Percentiles rank a stretch among this genome's conserved stretches.
Conservation (phyloP, 2,888 invertebrate species). For the Lutraria lutraria region DNA sequence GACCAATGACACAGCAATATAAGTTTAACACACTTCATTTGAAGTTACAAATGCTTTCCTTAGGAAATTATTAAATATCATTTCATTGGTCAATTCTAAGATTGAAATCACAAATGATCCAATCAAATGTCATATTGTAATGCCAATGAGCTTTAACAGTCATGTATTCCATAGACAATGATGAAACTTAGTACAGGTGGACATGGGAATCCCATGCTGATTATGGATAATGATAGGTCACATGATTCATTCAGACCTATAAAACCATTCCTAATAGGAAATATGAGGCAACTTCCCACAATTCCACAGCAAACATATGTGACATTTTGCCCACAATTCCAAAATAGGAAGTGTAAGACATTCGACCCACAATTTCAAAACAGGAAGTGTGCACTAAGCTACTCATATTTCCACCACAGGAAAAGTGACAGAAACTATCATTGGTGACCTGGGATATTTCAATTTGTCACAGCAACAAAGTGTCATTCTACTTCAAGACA, state of each 20-base stretch:
- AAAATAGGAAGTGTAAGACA: neutral
- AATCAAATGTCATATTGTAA: no score
- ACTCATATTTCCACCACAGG: neutral
- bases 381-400: neutral
- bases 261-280: neutral
- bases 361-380: neutral
- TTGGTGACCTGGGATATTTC: neutral
- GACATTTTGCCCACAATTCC: neutral
- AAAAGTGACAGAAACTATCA: neutral
- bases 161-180: no score
- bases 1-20: no score
- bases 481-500: neutral
- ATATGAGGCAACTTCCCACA: neutral
- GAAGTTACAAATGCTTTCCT: no score
- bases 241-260: neutral
- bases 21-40: no score
- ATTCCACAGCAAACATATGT: neutral
- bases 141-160: no score
- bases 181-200: no score
- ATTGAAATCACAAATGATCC: no score
- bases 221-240: neutral
- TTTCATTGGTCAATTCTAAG: no score
- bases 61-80: no score
- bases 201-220: no score
- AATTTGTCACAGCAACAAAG: neutral